Evolutionary conservation across 2,113 vertebrate species (phyloP).

Genomic region (Cyprinodon tularosa): DNA sequence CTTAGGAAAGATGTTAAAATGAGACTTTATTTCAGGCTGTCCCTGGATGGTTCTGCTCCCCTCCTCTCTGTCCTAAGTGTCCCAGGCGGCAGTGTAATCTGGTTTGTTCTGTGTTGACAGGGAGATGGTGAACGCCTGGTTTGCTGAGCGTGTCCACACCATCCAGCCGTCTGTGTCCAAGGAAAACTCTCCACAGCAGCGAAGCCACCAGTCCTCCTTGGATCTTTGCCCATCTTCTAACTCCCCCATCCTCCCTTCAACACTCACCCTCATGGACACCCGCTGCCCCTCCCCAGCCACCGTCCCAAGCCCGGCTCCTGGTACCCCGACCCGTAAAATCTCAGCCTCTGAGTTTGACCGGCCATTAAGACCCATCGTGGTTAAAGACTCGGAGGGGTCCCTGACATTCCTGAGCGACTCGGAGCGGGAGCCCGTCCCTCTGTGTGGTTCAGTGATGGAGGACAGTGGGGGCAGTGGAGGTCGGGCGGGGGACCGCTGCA

Average conservation of each 20-base stretch:
- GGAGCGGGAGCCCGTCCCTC: slow-evolving; percentile 86
- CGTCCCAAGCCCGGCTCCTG: slow-evolving; percentile 77
- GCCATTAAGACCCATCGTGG: slow-evolving; percentile 92
- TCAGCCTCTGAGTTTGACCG: slow-evolving; percentile 97
- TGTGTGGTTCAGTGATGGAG: slow-evolving; percentile 75
- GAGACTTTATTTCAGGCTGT: no score
- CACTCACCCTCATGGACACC: slow-evolving; percentile 63
- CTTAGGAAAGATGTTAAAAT: no score
- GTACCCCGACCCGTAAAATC: slow-evolving; percentile 90
- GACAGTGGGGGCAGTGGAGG: slow-evolving; percentile 65
- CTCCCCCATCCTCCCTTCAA: slow-evolving; percentile 58
- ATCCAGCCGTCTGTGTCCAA: slow-evolving; percentile 82
- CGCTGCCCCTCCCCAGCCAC: slow-evolving; percentile 58
- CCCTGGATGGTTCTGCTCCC: no score
- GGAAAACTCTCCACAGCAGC: slow-evolving; percentile 69
- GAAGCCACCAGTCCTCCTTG: slow-evolving; percentile 75
- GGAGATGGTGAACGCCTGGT: slow-evolving; percentile 99
- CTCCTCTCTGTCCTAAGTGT: no score
- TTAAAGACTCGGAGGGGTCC: slow-evolving; percentile 92
- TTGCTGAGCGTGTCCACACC: slow-evolving; percentile 93
- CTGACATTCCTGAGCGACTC: slow-evolving; percentile 91
- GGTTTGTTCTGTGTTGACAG: slow-evolving; percentile 64
- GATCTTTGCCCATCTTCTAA: slow-evolving; percentile 28
- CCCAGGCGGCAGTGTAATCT: no score
- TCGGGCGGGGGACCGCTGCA: slow-evolving; percentile 80